A percentile compares a stretch with the other conserved stretches of the same genome.
phyloP scores from a whole-genome alignment of 2,797 vertebrate species.

The Tinamus major region DNA sequence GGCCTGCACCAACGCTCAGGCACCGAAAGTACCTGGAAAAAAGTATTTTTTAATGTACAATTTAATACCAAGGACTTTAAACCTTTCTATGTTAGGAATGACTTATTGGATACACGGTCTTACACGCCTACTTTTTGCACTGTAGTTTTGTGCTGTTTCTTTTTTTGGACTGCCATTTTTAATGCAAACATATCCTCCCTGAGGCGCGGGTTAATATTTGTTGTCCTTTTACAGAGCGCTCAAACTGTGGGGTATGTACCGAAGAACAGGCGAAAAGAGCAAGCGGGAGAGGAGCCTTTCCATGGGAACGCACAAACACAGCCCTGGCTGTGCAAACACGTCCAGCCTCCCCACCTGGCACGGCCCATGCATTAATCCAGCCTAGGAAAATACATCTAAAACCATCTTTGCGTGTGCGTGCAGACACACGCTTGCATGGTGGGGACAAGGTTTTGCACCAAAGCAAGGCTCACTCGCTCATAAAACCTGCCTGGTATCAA shows the following conservation, averaged over 20 bases:
- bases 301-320: neutral
- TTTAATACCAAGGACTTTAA: neutral
- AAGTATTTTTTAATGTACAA: fast-evolving
- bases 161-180: neutral
- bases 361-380: neutral
- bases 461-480: neutral
- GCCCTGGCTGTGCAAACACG: neutral
- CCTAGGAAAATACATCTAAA: neutral
- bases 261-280: neutral
- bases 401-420: fast-evolving
- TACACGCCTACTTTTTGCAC: neutral
- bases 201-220: neutral
- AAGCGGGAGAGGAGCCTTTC: neutral
- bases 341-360: neutral
- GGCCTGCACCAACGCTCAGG: neutral
- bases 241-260: neutral
- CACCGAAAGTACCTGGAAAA: neutral
- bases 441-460: neutral
- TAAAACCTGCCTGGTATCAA: neutral
- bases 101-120: neutral
- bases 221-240: neutral
- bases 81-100: neutral
- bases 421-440: fast-evolving
- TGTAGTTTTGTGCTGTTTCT: neutral
- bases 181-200: neutral